Base-by-base conservation (phyloP, 2,113 vertebrate species). In the Nycticebus coucang region DNA sequence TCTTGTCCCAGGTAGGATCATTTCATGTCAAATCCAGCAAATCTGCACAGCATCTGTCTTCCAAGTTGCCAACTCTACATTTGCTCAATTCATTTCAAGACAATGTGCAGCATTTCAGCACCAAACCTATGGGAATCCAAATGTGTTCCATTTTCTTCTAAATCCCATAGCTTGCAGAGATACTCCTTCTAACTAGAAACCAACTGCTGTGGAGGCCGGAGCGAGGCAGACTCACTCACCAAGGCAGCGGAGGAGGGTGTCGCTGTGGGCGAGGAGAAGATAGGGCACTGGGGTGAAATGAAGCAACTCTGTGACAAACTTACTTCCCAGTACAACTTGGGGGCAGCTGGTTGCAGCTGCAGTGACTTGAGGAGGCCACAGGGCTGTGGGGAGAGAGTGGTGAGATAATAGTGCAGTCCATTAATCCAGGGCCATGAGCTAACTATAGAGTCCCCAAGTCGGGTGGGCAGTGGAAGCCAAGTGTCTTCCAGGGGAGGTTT, bases 361-460 rank as follows among this genome's bases (percentile, higher is more conserved):
- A 53, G 28, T 1, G 55, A 68, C 53, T 66, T 1, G n/a, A 30
- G 68, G 17, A 2, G 14, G 24, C 11, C 30, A 6, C 30, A 2
- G 21, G 17, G 87, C 19, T 18, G 26, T 0, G 45, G 68, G 24
- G 33, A 15, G 15, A 41, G 24, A 30, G 37, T 3, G 33, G 33
- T 0, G 37, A 55, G 37, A 26, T 0, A 10, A 37, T 7, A 3
- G n/a, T 2, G 12, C 1, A 12, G 71, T 37, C 7, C n/a, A n/a
- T 15, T 37, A 0, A 37, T 33, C 14, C 24, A 50, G 19, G n/a
- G 24, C 50, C 50, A 14, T 1, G 5, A 33, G 5, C 89, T 50
- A 13, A 50, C 21, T 11, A 12, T 59, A 45, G 57, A 30, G 22
- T 15, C 75, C 24, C 33, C 24, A 30, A 33, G 22, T 45, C 19